Percentiles rank a stretch among this genome's conserved stretches.
These are phyloP conservation scores for Gnathonemus longibarbis DNA, from an alignment of 2,113 vertebrate genomes.

Conservation along the genomic window DNA sequence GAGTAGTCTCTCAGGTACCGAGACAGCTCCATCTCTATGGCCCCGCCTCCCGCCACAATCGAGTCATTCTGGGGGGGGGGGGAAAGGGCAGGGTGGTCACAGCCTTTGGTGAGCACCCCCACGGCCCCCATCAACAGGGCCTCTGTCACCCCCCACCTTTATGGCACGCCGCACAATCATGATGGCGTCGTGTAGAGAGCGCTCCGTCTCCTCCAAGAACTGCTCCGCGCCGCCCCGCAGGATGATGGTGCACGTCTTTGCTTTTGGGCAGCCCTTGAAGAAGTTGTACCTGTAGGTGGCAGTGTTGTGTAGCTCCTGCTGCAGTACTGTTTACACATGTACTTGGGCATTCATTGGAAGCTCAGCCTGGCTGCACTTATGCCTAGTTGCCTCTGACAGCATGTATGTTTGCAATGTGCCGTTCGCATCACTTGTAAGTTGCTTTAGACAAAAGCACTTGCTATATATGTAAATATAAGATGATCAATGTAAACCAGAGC, in stretches of 20 bases:
- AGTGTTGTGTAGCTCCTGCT: background rate
- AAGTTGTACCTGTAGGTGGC: slow-evolving; percentile 76
- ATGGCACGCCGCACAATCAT: slow-evolving; percentile 97
- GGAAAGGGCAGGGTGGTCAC: background rate
- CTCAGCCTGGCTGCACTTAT: background rate
- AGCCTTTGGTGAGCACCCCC: too few relatives aligned
- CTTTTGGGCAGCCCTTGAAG: slow-evolving; percentile 90
- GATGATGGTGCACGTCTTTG: slow-evolving; percentile 90
- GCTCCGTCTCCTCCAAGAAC: slow-evolving; percentile 96
- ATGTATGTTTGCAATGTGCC: background rate
- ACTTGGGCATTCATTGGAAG: background rate
- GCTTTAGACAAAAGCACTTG: background rate
- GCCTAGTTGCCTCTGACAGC: background rate
- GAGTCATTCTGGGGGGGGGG: slow-evolving; percentile 75
- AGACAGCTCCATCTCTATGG: slow-evolving; percentile 97
- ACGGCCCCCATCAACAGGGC: background rate
- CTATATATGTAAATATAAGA: background rate
- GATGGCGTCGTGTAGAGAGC: slow-evolving; percentile 93
- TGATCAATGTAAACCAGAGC: background rate
- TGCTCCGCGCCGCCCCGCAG: slow-evolving; percentile 89
- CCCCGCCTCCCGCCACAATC: slow-evolving; percentile 84
- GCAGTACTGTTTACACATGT: background rate
- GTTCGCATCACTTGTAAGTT: background rate
- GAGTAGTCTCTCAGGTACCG: slow-evolving; percentile 89
- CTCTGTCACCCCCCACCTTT: slow-evolving; percentile 63